Evolutionary conservation across 1,140 invertebrate species (phyloP).

Genomic region (Hestina assimilis): DNA sequence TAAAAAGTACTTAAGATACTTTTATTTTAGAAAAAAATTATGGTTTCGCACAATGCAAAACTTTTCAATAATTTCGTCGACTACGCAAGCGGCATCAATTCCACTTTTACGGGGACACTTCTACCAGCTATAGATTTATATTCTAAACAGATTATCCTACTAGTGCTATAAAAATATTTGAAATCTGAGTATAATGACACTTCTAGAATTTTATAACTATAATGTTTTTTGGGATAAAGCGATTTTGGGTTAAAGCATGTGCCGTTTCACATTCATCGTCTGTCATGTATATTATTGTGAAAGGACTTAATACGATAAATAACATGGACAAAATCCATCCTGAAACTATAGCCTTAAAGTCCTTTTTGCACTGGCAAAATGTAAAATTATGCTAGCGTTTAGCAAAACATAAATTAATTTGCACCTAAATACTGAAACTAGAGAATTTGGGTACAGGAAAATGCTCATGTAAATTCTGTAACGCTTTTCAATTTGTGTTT

Average conservation of each 20-base stretch:
- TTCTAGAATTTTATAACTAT: slow-evolving; percentile 20
- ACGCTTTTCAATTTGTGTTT: no score
- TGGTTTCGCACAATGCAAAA: no score
- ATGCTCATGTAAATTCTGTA: slow-evolving; percentile 13
- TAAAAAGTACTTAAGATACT: no score
- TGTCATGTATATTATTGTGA: slow-evolving; percentile 18
- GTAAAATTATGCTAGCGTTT: not conserved
- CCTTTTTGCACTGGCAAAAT: not conserved
- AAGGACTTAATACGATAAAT: slow-evolving; percentile 8
- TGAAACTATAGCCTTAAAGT: not conserved
- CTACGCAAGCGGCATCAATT: no score
- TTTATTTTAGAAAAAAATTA: no score
- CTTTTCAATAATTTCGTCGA: no score
- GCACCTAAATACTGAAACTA: slow-evolving; percentile 19
- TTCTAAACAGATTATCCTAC: no score
- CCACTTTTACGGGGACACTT: no score
- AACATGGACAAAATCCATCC: not conserved
- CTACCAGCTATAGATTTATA: no score
- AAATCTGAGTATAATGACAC: no score
- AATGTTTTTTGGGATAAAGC: slow-evolving; percentile 35
- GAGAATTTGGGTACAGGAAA: slow-evolving; percentile 15
- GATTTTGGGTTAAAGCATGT: slow-evolving; percentile 38
- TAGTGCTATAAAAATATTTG: no score
- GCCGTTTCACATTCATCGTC: slow-evolving; percentile 38
- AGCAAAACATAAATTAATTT: slow-evolving; percentile 25